Evolutionary conservation across 2,797 vertebrate species (phyloP).

Genomic region (Monodelphis domestica): DNA sequence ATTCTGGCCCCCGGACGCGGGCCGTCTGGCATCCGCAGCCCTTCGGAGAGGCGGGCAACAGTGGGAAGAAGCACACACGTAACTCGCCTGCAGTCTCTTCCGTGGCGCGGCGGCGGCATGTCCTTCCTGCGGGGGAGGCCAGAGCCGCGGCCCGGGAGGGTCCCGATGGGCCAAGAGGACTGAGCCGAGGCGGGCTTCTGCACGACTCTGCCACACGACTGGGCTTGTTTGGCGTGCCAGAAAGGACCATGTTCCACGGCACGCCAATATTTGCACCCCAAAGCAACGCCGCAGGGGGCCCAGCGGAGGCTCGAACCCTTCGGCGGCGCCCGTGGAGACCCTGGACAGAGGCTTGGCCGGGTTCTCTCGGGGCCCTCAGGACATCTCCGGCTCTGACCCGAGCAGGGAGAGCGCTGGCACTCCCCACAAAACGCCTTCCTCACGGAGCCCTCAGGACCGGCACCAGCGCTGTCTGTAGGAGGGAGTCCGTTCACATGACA

Average conservation of each 20-base stretch:
- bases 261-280: background rate
- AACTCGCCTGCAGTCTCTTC: background rate
- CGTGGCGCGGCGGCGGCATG: background rate
- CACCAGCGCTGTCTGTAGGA: background rate
- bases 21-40: too few species aligned
- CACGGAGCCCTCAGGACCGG: fast-evolving
- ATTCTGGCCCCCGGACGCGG: too few species aligned
- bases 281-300: background rate
- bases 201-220: too few species aligned
- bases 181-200: too few species aligned
- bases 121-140: too few species aligned
- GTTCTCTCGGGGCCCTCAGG: too few species aligned
- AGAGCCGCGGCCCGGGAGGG: background rate
- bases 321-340: background rate
- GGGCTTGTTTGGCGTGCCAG: background rate
- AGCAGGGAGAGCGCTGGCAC: fast-evolving
- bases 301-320: background rate
- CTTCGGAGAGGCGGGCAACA: background rate
- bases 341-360: too few species aligned
- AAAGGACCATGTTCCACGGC: background rate
- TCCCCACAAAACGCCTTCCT: background rate
- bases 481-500: background rate
- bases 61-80: background rate
- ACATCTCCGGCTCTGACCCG: background rate
- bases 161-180: too few species aligned